Percentiles rank a stretch among this genome's conserved stretches.
These are phyloP conservation scores for Molanna angustata DNA, from an alignment of 2,888 invertebrate genomes.

Conservation along the genomic window DNA sequence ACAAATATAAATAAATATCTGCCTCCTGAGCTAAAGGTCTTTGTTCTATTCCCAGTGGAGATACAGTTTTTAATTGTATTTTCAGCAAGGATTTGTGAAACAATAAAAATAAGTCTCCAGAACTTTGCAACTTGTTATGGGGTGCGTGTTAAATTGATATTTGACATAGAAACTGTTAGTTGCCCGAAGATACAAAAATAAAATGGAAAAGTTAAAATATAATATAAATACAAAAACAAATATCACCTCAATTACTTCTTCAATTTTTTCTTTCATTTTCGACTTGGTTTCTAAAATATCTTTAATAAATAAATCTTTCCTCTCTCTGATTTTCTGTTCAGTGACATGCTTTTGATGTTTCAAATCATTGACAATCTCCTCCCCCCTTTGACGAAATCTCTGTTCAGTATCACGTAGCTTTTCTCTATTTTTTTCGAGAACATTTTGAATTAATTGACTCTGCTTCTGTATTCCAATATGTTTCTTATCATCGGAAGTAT, in stretches of 20 bases:
- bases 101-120: too few species aligned
- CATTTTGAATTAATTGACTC: conserved; percentile 54
- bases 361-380: conserved; percentile 48
- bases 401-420: conserved; percentile 59
- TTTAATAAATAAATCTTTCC: conserved; percentile 62
- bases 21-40: too few species aligned
- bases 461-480: conserved; percentile 49
- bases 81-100: too few species aligned
- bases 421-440: conserved; percentile 60
- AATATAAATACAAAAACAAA: neutral
- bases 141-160: too few species aligned
- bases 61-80: too few species aligned
- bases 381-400: conserved; percentile 47
- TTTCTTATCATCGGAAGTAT: conserved; percentile 28
- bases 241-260: conserved; percentile 70
- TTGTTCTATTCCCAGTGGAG: too few species aligned
- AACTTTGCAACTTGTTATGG: too few species aligned
- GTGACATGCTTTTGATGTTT: conserved; percentile 49
- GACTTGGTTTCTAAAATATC: conserved; percentile 70
- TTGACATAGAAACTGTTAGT: too few species aligned
- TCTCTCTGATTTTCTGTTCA: conserved; percentile 51
- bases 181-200: too few species aligned
- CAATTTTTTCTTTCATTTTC: conserved; percentile 69
- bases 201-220: neutral
- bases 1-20: too few species aligned